Evolutionary conservation across 2,888 invertebrate genomes (phyloP).

Genomic region (Endotricha flammealis): DNA sequence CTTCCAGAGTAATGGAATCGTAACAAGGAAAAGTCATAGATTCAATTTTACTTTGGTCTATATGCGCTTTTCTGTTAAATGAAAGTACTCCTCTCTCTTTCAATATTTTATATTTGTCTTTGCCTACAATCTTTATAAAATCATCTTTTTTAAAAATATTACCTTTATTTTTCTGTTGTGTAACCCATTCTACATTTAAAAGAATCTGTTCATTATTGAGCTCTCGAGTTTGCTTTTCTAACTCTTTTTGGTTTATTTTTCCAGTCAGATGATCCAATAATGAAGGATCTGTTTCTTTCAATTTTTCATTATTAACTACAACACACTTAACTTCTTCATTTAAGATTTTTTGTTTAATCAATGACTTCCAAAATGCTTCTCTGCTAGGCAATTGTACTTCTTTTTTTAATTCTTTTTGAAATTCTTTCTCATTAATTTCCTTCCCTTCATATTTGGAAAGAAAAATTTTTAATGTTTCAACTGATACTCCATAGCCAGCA

Average conservation of each 20-base stretch:
- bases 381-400: neutral
- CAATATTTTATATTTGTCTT: constrained; percentile 9
- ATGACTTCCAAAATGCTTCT: neutral
- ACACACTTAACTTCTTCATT: constrained; percentile 11
- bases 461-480: neutral
- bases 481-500: neutral
- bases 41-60: constrained; percentile 10
- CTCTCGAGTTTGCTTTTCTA: neutral
- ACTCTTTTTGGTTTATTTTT: constrained; percentile 5
- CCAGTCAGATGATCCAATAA: constrained; percentile 1
- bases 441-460: neutral
- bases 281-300: constrained; percentile 12
- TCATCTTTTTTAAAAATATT: constrained; percentile 7
- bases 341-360: neutral
- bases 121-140: constrained; percentile 5
- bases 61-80: constrained; percentile 14
- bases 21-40: constrained; percentile 9
- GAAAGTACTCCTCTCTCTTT: constrained; percentile 12
- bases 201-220: neutral
- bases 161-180: neutral
- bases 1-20: constrained; percentile 16
- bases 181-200: neutral
- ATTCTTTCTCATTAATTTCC: neutral
- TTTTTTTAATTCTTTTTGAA: neutral
- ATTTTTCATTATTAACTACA: constrained; percentile 11